These are phyloP conservation scores for Paralvinella palmiformis DNA, from an alignment of 1,140 invertebrate species.

Conservation along the genomic window DNA sequence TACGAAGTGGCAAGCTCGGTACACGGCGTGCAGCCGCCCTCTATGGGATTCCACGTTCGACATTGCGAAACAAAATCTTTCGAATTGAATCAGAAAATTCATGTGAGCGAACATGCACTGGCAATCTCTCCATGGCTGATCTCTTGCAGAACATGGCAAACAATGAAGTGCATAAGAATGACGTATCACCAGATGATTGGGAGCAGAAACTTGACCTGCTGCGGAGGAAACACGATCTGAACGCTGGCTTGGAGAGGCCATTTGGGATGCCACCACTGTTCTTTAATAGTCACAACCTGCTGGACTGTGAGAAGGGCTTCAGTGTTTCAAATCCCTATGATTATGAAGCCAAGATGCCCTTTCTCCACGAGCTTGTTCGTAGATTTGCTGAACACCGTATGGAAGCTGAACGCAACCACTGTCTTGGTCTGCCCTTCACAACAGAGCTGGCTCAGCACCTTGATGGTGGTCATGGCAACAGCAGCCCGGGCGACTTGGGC, in stretches of 20 bases:
- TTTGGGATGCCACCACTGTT: conserved; percentile 12
- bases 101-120: too few relatives aligned
- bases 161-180: background rate
- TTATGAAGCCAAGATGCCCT: conserved; percentile 36
- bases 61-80: conserved; percentile 83
- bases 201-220: conserved; percentile 34
- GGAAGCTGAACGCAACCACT: conserved; percentile 14
- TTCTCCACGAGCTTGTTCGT: conserved; percentile 45
- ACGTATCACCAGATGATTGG: conserved; percentile 11
- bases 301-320: conserved; percentile 13
- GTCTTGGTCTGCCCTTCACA: conserved; percentile 21
- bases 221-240: conserved; percentile 43
- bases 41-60: conserved; percentile 91
- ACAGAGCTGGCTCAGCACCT: too few relatives aligned
- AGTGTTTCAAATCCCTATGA: conserved; percentile 19
- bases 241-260: conserved; percentile 8
- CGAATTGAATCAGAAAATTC: conserved; percentile 30
- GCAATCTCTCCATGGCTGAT: too few relatives aligned
- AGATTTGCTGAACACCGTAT: conserved; percentile 47
- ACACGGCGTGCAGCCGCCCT: conserved; percentile 85
- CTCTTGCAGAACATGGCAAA: background rate
- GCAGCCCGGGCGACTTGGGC: background rate
- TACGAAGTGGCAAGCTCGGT: conserved; percentile 84
- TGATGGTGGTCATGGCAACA: background rate
- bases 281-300: conserved; percentile 8